Base-by-base conservation (phyloP, 2,888 invertebrate genomes). In the Sminthurides aquaticus region DNA sequence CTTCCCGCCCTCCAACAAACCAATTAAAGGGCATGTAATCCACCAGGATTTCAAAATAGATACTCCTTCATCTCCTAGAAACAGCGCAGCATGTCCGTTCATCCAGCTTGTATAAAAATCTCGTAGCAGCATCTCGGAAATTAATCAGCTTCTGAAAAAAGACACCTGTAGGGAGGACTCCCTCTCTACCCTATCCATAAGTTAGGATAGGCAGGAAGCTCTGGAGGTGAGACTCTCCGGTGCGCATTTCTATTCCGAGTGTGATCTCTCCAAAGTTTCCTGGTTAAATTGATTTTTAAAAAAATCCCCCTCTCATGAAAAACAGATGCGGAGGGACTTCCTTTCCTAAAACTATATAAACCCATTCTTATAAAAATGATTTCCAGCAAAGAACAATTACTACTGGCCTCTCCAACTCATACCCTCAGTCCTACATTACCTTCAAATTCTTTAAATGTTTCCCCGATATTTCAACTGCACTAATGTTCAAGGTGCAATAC, bases 21-120 rank as follows among this genome's bases (percentile, higher is more conserved):
- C 52, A 52, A 52, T 52, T 52, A 52, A 52, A 52, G 18, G 5
- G 52, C 52, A 52, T 52, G 52, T 52, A 52, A 52, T 52, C 52
- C 52, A 52, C 18, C 11, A 52, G 52, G 52, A 52, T 52, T 52
- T 20, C 20, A n/a, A n/a, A n/a, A n/a, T n/a, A n/a, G n/a, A n/a
- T n/a, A n/a, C n/a, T n/a, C n/a, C n/a, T n/a, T n/a, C n/a, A n/a
- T n/a, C n/a, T n/a, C n/a, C n/a, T n/a, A n/a, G n/a, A n/a, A n/a
- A n/a, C n/a, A n/a, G n/a, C n/a, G n/a, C n/a, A n/a, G n/a, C n/a
- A n/a, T 52, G 5, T 15, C 43, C 15, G 43, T 52, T 52, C 20
- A 8, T 52, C 52, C 52, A 20, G 52, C 22, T 18, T 18, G 43
- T 11, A 34, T 15, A 11, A 15, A 34, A 15, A 34, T 34, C 15